phyloP scores from a whole-genome alignment of 1,140 invertebrate species.

The Hypothenemus hampei region DNA sequence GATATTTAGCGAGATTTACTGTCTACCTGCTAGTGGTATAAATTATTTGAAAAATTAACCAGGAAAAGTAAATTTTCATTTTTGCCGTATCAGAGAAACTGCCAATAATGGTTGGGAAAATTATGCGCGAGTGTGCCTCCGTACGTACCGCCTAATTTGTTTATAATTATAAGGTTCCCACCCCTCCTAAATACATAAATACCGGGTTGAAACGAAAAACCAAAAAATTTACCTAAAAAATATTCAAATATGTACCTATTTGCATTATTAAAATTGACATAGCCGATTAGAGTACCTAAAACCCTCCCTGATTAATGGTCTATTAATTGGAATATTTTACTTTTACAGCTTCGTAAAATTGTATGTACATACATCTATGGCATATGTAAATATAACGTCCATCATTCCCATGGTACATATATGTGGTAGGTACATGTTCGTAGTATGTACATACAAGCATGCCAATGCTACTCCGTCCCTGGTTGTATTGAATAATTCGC shows the following conservation, averaged over 20 bases:
- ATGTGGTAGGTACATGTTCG: too few relatives aligned
- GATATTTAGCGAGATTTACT: conserved; percentile 44
- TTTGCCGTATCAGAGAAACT: too few relatives aligned
- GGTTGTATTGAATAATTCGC: conserved; percentile 34
- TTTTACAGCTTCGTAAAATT: too few relatives aligned
- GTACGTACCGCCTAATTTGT: conserved; percentile 26
- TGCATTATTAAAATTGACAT: neutral
- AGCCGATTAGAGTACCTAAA: too few relatives aligned
- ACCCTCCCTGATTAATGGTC: too few relatives aligned
- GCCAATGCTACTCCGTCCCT: too few relatives aligned
- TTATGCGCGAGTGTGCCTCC: conserved; percentile 16
- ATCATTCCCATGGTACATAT: too few relatives aligned
- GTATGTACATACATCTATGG: too few relatives aligned
- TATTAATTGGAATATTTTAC: too few relatives aligned
- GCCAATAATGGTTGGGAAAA: conserved; percentile 13
- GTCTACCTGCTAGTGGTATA: conserved; percentile 33
- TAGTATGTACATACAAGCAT: too few relatives aligned
- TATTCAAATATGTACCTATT: neutral
- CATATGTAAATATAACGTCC: too few relatives aligned
- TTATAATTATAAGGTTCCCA: conserved; percentile 29
- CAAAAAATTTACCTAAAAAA: conserved; percentile 6
- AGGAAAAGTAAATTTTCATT: neutral
- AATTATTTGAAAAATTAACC: conserved; percentile 35
- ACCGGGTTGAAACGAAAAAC: conserved; percentile 25
- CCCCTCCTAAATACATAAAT: conserved; percentile 25